Base-by-base conservation (phyloP, 1,140 invertebrate species). In the Ceratosolen solmsi region DNA sequence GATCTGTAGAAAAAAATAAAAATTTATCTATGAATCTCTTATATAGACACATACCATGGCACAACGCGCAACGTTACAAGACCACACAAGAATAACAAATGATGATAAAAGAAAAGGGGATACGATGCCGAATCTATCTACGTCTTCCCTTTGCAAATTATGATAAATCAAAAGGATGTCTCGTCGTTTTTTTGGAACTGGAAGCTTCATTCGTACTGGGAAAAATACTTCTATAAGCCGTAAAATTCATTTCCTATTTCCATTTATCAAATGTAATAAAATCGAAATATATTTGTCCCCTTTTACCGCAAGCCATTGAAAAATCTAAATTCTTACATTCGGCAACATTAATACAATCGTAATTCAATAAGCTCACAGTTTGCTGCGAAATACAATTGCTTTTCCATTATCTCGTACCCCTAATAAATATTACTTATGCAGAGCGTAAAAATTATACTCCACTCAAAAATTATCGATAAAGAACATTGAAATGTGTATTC, bases 11-110 rank as follows among this genome's bases (percentile, higher is more conserved):
- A 38, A 68, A n/a, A 68, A 38, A 0, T 33, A 0, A 68, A 68
- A 65, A 65, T 30, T 9, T 65, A 36, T 54, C 27, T 68, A 38
- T 68, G 9, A 54, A 54, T 68, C 33, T 68, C n/a, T n/a, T n/a
- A n/a, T n/a, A n/a, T 38, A 68, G 0, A 38, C 33, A 38, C 8
- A 58, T 5, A 27, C 2, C 15, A 68, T 4, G 38, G 1, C 20
- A 68, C 33, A 33, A 13, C 11, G 33, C 1, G 2, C 33, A 36
- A 65, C 30, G 11, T 68, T 25, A n/a, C 5, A n/a, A 20, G 33
- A 68, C 63, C 63, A 68, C 63, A 68, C 63, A 38, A n/a, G 36
- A 68, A 8, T 60, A 36, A 17, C 63, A 13, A 38, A 38, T n/a
- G 36, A 68, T 38, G 63, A 68, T n/a, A 68, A 68, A 68, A 68